phyloP scores from a whole-genome alignment of 2,888 invertebrate species.

The Chaetogeoica ovagalla region DNA sequence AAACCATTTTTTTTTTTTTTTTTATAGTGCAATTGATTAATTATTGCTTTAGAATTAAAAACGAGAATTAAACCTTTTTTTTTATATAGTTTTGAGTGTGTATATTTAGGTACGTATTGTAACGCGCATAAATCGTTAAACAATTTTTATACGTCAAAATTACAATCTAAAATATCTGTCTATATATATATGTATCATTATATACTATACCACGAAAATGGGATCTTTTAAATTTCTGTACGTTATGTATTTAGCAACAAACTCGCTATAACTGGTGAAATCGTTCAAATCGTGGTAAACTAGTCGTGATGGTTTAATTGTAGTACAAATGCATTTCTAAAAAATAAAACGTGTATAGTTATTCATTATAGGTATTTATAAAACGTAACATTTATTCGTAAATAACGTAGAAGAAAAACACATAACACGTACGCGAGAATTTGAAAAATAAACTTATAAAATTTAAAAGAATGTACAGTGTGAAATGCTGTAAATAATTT shows the following conservation, averaged over 20 bases:
- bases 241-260: slow-evolving; percentile 33
- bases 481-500: too few relatives aligned
- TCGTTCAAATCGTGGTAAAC: slow-evolving; percentile 21
- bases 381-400: neutral
- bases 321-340: slow-evolving; percentile 45
- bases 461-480: too few relatives aligned
- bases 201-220: slow-evolving; percentile 12
- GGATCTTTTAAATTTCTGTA: neutral
- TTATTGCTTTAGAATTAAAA: too few relatives aligned
- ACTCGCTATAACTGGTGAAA: slow-evolving; percentile 23
- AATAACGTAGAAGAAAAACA: too few relatives aligned
- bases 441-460: too few relatives aligned
- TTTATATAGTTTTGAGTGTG: too few relatives aligned
- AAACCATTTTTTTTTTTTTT: too few relatives aligned
- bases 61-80: too few relatives aligned
- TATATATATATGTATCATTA: too few relatives aligned
- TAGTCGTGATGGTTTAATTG: slow-evolving; percentile 33
- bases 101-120: neutral
- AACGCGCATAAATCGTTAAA: neutral
- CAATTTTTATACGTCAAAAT: neutral
- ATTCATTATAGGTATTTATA: neutral
- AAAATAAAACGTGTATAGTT: neutral
- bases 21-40: too few relatives aligned
- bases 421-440: too few relatives aligned
- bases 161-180: neutral